Evolutionary conservation across 2,113 vertebrate species (phyloP).

Genomic region (Notiomystis cincta): DNA sequence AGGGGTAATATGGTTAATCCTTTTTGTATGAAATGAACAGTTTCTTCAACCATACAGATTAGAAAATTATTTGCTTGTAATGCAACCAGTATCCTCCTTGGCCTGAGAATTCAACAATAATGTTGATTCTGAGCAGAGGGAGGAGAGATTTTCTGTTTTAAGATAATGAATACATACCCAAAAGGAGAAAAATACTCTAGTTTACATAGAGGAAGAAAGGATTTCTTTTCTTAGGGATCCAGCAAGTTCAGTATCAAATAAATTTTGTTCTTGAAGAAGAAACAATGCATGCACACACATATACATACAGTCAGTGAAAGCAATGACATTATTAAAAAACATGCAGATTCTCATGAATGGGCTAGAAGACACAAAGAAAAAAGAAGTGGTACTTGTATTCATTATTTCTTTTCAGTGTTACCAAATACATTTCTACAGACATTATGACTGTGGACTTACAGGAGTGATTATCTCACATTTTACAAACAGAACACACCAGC

Average conservation of each 20-base stretch:
- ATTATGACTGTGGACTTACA: background rate
- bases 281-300: background rate
- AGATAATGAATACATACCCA: background rate
- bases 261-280: background rate
- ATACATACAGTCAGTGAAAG: background rate
- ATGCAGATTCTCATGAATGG: background rate
- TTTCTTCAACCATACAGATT: background rate
- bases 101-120: constrained; percentile 24
- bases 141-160: constrained; percentile 1
- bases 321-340: background rate
- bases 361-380: background rate
- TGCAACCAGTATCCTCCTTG: background rate
- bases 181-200: background rate
- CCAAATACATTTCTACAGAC: constrained; percentile 2
- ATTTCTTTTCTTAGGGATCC: background rate
- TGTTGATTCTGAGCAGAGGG: background rate
- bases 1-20: background rate
- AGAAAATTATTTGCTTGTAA: background rate
- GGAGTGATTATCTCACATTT: constrained; percentile 39
- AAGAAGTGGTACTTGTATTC: background rate
- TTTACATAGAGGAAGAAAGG: background rate
- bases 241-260: background rate
- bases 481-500: constrained; percentile 51
- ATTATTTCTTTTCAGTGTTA: background rate
- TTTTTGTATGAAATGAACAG: background rate